A percentile compares a stretch with the other conserved stretches of the same genome.
These are phyloP conservation scores for Siniperca chuatsi DNA, from an alignment of 2,113 vertebrate genomes.

Conservation along the genomic window DNA sequence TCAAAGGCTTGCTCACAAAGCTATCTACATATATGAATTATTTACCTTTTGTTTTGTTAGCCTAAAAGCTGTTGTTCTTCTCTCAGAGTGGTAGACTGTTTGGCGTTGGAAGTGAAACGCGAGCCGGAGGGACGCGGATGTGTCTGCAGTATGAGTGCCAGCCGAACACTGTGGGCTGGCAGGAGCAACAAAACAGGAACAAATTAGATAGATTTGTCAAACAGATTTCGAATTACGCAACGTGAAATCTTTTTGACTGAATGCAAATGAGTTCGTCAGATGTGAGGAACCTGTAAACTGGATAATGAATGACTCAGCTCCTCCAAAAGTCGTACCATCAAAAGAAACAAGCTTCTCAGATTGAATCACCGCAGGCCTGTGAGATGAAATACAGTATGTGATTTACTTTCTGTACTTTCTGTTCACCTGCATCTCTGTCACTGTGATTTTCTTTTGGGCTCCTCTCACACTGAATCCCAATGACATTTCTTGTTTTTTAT, in stretches of 20 bases:
- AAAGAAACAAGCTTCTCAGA: slow-evolving; percentile 8
- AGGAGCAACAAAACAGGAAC: not conserved
- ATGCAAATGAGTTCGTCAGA: slow-evolving; percentile 36
- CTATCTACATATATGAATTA: slow-evolving; percentile 49
- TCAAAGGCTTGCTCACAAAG: not conserved
- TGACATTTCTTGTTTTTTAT: not conserved
- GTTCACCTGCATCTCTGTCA: slow-evolving; percentile 14
- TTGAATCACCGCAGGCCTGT: slow-evolving; percentile 6
- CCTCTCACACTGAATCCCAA: not conserved
- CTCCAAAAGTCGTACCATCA: not conserved
- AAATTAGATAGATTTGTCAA: slow-evolving; percentile 41
- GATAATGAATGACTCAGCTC: slow-evolving; percentile 31
- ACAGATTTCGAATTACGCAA: slow-evolving; percentile 10
- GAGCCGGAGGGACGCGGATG: not conserved
- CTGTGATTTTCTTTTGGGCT: not conserved
- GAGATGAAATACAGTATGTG: not conserved
- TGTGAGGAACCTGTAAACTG: slow-evolving; percentile 16
- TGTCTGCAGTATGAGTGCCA: not conserved
- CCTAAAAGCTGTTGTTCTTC: slow-evolving; percentile 46
- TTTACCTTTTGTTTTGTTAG: slow-evolving; percentile 57
- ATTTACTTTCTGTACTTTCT: slow-evolving; percentile 20
- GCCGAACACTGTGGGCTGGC: not conserved
- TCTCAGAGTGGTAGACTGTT: not conserved
- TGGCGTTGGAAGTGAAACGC: slow-evolving; percentile 1
- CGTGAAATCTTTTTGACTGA: slow-evolving; percentile 10